A percentile compares a stretch with the other conserved stretches of the same genome.
Conservation (phyloP, 2,797 vertebrate genomes). For the Podarcis lilfordi region DNA sequence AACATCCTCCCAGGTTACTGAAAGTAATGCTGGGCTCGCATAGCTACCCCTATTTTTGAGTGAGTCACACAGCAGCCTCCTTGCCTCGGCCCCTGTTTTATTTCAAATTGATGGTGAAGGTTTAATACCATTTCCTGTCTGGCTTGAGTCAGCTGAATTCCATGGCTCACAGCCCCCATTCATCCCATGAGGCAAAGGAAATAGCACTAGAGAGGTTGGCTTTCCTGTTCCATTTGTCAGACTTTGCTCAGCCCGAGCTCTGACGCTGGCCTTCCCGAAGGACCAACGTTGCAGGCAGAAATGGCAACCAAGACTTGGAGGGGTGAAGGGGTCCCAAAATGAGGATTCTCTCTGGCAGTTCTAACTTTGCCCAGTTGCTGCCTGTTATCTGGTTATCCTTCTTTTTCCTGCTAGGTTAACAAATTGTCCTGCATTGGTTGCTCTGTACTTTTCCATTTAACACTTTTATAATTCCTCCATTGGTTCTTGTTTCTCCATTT, state of each 20-base stretch:
- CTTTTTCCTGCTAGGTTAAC: background rate
- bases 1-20: slow-evolving; percentile 47
- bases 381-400: background rate
- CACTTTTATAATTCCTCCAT: background rate
- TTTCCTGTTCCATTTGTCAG: slow-evolving; percentile 21
- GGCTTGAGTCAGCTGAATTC: slow-evolving; percentile 67
- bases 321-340: background rate
- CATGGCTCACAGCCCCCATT: slow-evolving; percentile 43
- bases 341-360: background rate
- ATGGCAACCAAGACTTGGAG: background rate
- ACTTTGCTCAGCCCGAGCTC: slow-evolving; percentile 12
- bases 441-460: background rate
- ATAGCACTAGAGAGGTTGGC: slow-evolving; percentile 15
- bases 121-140: slow-evolving; percentile 62
- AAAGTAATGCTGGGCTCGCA: background rate
- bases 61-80: slow-evolving; percentile 53
- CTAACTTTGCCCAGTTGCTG: background rate
- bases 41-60: background rate
- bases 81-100: background rate
- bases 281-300: background rate
- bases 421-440: background rate
- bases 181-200: slow-evolving; percentile 34
- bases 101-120: slow-evolving; percentile 53
- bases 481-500: background rate
- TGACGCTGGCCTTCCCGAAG: background rate